phyloP scores from a whole-genome alignment of 2,113 vertebrate genomes.

The Entomyzon cyanotis region DNA sequence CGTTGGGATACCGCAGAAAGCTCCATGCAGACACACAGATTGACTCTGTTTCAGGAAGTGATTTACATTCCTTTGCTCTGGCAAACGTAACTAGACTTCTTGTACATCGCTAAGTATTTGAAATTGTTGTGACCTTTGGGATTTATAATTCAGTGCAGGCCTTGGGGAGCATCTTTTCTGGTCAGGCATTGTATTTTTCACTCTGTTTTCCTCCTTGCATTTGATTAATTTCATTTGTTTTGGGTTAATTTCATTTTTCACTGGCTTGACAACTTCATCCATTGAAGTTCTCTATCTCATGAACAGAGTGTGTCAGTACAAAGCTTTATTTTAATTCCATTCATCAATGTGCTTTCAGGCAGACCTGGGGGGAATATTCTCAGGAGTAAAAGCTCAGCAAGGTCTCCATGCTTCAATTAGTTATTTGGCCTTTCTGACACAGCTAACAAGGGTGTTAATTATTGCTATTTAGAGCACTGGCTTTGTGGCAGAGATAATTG shows the following conservation, averaged over 20 bases:
- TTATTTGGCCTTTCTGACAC: constrained; percentile 56
- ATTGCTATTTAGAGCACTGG: constrained; percentile 20
- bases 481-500: constrained; percentile 51
- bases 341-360: not conserved
- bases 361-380: constrained; percentile 33
- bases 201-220: constrained; percentile 37
- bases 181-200: not conserved
- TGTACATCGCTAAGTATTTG: not conserved
- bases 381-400: constrained; percentile 12
- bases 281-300: constrained; percentile 28
- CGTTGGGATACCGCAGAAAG: not conserved
- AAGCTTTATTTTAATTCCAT: constrained; percentile 20
- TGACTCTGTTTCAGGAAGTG: not conserved
- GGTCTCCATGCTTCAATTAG: constrained; percentile 57
- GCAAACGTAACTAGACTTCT: constrained; percentile 1
- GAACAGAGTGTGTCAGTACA: not conserved
- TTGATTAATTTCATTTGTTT: constrained; percentile 46
- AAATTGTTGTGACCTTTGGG: constrained; percentile 24
- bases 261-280: constrained; percentile 4
- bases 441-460: constrained; percentile 64
- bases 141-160: not conserved
- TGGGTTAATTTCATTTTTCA: constrained; percentile 46
- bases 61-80: constrained; percentile 15
- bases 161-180: constrained; percentile 23
- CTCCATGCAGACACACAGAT: not conserved